Evolutionary conservation across 1,140 invertebrate species (phyloP).

Genomic region (Bombus polaris): DNA sequence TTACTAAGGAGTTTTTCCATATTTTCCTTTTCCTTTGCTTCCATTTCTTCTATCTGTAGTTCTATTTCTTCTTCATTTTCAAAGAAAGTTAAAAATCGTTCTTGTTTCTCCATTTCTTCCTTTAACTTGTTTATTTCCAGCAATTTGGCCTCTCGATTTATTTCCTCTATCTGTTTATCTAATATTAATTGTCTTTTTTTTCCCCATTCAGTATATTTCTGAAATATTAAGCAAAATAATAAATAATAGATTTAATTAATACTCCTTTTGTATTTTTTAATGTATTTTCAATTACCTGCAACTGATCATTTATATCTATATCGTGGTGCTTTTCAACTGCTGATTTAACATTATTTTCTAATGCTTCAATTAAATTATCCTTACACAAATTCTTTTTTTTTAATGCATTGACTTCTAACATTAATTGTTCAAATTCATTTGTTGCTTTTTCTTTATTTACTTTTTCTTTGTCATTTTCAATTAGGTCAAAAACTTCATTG

Average conservation of each 20-base stretch:
- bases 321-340: slow-evolving; percentile 82
- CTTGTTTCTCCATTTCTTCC: slow-evolving; percentile 84
- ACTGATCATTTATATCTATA: slow-evolving; percentile 84
- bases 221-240: slow-evolving; percentile 65
- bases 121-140: slow-evolving; percentile 85
- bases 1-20: slow-evolving; percentile 45
- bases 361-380: slow-evolving; percentile 77
- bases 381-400: slow-evolving; percentile 73
- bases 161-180: slow-evolving; percentile 83
- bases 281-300: slow-evolving; percentile 77
- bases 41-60: slow-evolving; percentile 85
- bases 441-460: slow-evolving; percentile 75
- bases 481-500: slow-evolving; percentile 79
- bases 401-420: slow-evolving; percentile 64
- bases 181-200: slow-evolving; percentile 83
- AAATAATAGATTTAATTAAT: slow-evolving; percentile 21
- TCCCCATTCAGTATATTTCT: slow-evolving; percentile 86
- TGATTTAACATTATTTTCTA: slow-evolving; percentile 83
- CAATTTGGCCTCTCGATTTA: slow-evolving; percentile 83
- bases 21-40: slow-evolving; percentile 75
- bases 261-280: slow-evolving; percentile 2
- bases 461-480: slow-evolving; percentile 71
- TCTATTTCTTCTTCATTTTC: slow-evolving; percentile 90
- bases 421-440: slow-evolving; percentile 70
- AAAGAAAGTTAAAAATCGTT: slow-evolving; percentile 90